These are phyloP conservation scores for Triplophysa tibetana DNA, from an alignment of 2,113 vertebrate species.

Conservation along the genomic window DNA sequence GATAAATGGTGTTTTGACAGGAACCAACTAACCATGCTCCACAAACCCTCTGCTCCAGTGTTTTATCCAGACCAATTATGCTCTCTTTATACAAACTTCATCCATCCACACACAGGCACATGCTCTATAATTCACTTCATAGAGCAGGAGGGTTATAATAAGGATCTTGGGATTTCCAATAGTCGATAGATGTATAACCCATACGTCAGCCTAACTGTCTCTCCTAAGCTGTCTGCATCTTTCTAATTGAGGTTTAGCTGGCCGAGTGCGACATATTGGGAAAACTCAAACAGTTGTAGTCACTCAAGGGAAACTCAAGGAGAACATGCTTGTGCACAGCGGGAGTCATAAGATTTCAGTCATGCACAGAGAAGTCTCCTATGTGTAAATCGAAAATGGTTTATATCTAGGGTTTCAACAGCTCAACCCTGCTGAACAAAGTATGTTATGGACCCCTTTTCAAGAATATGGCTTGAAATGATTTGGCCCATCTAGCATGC, in stretches of 20 bases:
- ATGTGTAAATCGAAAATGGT: constrained; percentile 15
- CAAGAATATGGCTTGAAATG: constrained; percentile 43
- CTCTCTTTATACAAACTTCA: background rate
- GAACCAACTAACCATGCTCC: constrained; percentile 34
- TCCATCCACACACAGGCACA: constrained; percentile 11
- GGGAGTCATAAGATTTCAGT: constrained; percentile 5
- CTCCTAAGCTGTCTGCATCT: background rate
- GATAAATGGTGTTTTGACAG: constrained; percentile 50
- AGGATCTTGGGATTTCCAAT: constrained; percentile 18
- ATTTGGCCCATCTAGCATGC: constrained; percentile 34
- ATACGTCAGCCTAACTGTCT: background rate
- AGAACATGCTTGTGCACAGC: constrained; percentile 1
- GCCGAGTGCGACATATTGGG: constrained; percentile 18
- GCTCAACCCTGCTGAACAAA: background rate
- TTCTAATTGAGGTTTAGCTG: constrained; percentile 25
- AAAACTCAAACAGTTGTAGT: constrained; percentile 4
- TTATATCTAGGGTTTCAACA: constrained; percentile 19
- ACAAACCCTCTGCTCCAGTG: constrained; percentile 6
- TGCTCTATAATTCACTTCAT: constrained; percentile 1
- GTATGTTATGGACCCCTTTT: constrained; percentile 43
- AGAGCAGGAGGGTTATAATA: constrained; percentile 32
- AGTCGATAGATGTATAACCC: constrained; percentile 6
- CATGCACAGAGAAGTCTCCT: constrained; percentile 15
- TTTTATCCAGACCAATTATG: constrained; percentile 45
- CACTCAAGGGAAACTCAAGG: constrained; percentile 15